These are phyloP conservation scores for Pteropus alecto DNA, from an alignment of 2,113 vertebrate species.

Conservation along the genomic window DNA sequence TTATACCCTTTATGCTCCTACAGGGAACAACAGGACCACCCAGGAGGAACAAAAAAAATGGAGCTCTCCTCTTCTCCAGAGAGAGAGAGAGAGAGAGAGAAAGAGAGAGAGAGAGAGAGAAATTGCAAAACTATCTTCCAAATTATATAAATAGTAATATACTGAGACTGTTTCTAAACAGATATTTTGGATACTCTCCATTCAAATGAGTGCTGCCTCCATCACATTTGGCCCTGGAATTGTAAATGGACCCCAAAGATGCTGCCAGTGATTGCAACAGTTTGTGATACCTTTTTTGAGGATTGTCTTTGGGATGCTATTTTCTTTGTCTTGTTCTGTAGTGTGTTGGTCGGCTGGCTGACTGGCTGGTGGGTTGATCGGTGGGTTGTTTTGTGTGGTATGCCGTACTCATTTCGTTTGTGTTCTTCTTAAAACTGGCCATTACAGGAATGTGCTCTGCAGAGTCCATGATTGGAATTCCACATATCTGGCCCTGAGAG, in stretches of 20 bases:
- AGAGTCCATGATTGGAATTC: neutral
- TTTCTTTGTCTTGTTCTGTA: neutral
- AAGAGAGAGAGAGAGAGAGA: neutral
- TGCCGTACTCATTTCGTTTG: neutral
- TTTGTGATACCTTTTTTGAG: neutral
- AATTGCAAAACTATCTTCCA: neutral
- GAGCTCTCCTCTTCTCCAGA: conserved; percentile 34
- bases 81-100: neutral
- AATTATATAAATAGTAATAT: neutral
- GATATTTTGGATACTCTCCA: neutral
- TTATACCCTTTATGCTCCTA: neutral
- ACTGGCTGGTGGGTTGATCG: too few relatives aligned
- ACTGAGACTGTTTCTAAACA: neutral
- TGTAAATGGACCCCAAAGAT: neutral
- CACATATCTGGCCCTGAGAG: too few relatives aligned
- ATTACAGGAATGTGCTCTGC: neutral
- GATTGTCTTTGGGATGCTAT: neutral
- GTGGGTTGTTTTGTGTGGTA: neutral
- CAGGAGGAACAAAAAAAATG: conserved; percentile 3
- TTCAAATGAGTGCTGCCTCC: neutral
- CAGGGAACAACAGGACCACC: conserved; percentile 31
- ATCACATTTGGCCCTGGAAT: neutral
- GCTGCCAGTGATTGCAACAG: neutral
- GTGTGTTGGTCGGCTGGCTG: neutral
- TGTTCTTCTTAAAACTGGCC: neutral